Base-by-base conservation (phyloP, 2,888 invertebrate genomes). In the Carpatolechia fugitivella region DNA sequence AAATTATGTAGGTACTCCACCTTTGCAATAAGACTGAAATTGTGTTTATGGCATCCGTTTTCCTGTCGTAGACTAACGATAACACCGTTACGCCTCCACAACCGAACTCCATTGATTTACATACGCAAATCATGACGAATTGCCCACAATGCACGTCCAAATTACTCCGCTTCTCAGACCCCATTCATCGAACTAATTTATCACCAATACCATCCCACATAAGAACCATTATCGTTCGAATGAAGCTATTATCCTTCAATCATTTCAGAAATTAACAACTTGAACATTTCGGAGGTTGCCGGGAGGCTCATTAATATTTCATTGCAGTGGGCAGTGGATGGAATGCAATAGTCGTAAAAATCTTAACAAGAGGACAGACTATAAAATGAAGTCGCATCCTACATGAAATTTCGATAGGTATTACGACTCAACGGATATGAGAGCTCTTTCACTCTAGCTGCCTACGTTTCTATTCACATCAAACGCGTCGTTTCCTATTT, bases 101-200 rank as follows among this genome's bases (percentile, higher is more conserved):
- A 78, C 85, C 82, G 76, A 87, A 87, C 82, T 83, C 75, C 80
- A 83, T 82, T 79, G 84, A 88, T 88, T 90, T 87, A 85, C 87
- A 88, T 89, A 87, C 86, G 85, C 85, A 83, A 86, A 83, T 85
- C 85, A 82, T 88, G 87, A 86, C 86, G 87, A 88, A 86, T 86
- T 85, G 80, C 80, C 72, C 76, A 80, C 85, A 81, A 80, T 82
- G 79, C 80, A 79, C 76, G 78, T 77, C 78, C 82, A 64, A 81
- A 86, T 82, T 84, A 77, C 72, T 66, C 66, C 68, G 61, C 65
- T 64, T 66, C 70, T 69, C 68, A 66, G 41, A 47, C 56, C 63
- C 60, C 16, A 52, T 60, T 65, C 68, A 66, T 65, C 62, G 57
- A 47, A 50, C 57, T 58, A 69, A 73, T 69, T 69, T 68, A 70